These are phyloP conservation scores for Drosophila gunungcola DNA, from an alignment of 1,140 invertebrate species.

Conservation along the genomic window DNA sequence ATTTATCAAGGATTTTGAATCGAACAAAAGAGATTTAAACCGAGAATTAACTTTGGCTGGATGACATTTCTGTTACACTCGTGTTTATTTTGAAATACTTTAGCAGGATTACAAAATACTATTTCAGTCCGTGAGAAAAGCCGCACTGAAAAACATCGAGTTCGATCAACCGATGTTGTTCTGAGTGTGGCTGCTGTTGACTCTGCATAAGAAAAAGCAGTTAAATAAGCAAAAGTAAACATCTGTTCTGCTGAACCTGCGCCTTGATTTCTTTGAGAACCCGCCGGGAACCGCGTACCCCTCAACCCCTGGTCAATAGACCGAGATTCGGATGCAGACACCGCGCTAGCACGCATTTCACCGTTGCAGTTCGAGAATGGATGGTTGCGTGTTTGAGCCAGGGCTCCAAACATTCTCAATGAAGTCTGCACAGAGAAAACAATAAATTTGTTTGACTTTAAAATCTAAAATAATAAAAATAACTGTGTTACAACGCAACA, in stretches of 20 bases:
- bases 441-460: not conserved
- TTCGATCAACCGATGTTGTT: slow-evolving; percentile 14
- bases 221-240: slow-evolving; percentile 75
- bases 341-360: slow-evolving; percentile 67
- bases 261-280: slow-evolving; percentile 44
- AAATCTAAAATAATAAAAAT: too few relatives aligned
- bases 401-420: slow-evolving; percentile 19
- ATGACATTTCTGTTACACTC: too few relatives aligned
- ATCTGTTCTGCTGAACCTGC: slow-evolving; percentile 37
- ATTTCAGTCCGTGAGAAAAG: too few relatives aligned
- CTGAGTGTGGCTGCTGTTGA: slow-evolving; percentile 24
- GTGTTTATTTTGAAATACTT: too few relatives aligned
- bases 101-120: too few relatives aligned
- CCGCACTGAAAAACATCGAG: too few relatives aligned
- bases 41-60: too few relatives aligned
- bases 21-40: too few relatives aligned
- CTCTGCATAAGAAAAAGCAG: slow-evolving; percentile 41
- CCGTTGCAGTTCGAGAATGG: slow-evolving; percentile 41
- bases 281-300: not conserved
- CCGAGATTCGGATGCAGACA: slow-evolving; percentile 16
- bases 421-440: slow-evolving; percentile 14
- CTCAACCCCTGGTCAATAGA: not conserved
- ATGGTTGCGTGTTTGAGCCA: slow-evolving; percentile 21
- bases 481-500: too few relatives aligned
- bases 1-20: too few relatives aligned